Evolutionary conservation across 2,888 invertebrate species (phyloP).

Genomic region (Tachina fera): DNA sequence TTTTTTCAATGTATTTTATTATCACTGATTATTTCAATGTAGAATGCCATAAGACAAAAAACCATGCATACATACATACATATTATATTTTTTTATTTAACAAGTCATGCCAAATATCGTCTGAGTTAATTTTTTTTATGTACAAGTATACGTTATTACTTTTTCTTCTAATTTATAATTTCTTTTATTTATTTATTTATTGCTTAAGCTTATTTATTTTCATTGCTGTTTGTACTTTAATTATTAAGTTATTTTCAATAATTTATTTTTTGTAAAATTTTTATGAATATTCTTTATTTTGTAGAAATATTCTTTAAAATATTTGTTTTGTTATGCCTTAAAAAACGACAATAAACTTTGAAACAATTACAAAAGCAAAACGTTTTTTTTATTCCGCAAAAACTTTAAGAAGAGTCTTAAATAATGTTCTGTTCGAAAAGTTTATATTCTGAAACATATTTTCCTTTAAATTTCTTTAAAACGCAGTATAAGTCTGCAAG

Average conservation of each 20-base stretch:
- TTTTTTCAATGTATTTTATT: neutral
- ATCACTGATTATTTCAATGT: neutral
- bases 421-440: too few species aligned
- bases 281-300: constrained; percentile 31
- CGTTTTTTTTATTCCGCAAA: neutral
- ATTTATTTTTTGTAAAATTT: constrained; percentile 12
- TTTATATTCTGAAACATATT: neutral
- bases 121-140: neutral
- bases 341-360: constrained; percentile 78
- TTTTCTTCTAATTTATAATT: neutral
- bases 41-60: neutral
- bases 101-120: neutral
- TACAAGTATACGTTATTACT: neutral
- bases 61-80: too few species aligned
- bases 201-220: neutral
- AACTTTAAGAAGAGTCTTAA: too few species aligned
- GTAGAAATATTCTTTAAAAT: constrained; percentile 14
- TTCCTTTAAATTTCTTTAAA: neutral
- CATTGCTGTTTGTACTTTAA: constrained; percentile 15
- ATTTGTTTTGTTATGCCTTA: constrained; percentile 65
- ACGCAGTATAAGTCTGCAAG: too few species aligned
- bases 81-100: neutral
- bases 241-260: constrained; percentile 39
- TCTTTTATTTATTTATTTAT: neutral
- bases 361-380: constrained; percentile 68